Percentiles rank a stretch among this genome's conserved stretches.
Evolutionary conservation across 2,797 vertebrate genomes (phyloP).

Genomic region (Liparis tanakae): DNA sequence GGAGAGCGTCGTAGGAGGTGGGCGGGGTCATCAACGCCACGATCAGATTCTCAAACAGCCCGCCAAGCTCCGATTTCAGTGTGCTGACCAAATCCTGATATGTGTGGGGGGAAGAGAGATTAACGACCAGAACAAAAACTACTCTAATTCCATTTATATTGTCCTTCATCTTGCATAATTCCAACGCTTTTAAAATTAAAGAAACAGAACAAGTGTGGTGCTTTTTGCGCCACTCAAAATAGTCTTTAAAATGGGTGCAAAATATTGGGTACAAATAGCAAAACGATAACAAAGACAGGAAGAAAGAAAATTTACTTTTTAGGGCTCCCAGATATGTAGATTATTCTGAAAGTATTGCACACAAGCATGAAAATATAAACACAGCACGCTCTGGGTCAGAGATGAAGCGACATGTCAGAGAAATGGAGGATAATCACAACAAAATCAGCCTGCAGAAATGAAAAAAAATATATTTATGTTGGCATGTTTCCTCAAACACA

Average conservation of each 20-base stretch:
- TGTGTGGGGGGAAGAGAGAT: not conserved
- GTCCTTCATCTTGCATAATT: not conserved
- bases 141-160: constrained; percentile 1
- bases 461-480: not conserved
- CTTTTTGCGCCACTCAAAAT: not conserved
- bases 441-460: not conserved
- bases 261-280: not conserved
- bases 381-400: not conserved
- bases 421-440: not conserved
- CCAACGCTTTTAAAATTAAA: not conserved
- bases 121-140: constrained; percentile 10
- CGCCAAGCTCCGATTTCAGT: constrained; percentile 92
- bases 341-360: not conserved
- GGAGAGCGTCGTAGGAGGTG: constrained; percentile 85
- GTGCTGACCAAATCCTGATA: constrained; percentile 90
- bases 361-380: not conserved
- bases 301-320: too few species aligned
- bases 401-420: not conserved
- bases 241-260: not conserved
- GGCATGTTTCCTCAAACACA: not conserved
- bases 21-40: constrained; percentile 91
- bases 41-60: constrained; percentile 91
- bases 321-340: not conserved
- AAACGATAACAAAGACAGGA: not conserved
- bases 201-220: not conserved